Evolutionary conservation across 1,140 invertebrate species (phyloP).

Genomic region (Aethina tumida): DNA sequence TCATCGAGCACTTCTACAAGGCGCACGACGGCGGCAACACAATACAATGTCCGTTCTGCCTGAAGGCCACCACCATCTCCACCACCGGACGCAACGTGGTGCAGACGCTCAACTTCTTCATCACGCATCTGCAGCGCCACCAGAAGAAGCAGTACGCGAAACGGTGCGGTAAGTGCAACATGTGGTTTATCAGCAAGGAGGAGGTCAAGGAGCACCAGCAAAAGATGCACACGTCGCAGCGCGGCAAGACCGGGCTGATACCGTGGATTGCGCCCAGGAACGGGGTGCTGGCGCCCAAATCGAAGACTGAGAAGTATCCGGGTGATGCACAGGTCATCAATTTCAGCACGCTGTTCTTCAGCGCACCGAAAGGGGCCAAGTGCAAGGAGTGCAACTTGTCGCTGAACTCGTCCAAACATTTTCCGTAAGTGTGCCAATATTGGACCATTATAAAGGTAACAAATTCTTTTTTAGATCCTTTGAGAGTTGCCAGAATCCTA

Average conservation of each 20-base stretch:
- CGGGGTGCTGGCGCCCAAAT: constrained; percentile 38
- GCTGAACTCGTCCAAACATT: constrained; percentile 53
- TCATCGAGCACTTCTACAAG: constrained; percentile 62
- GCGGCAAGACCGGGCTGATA: constrained; percentile 33
- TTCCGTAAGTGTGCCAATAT: constrained; percentile 46
- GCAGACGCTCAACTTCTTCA: constrained; percentile 41
- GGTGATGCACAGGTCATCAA: constrained; percentile 25
- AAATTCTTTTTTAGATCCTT: constrained; percentile 46
- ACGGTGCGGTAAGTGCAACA: constrained; percentile 54
- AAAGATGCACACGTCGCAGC: constrained; percentile 28
- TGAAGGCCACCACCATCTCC: constrained; percentile 46
- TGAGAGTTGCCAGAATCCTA: constrained; percentile 50
- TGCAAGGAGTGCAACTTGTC: constrained; percentile 64
- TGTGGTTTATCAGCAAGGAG: constrained; percentile 59
- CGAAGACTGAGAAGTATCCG: constrained; percentile 38
- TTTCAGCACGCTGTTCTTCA: constrained; percentile 21
- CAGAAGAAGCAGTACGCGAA: constrained; percentile 48
- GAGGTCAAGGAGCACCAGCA: constrained; percentile 29
- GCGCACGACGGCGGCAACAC: constrained; percentile 49
- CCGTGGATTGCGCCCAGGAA: constrained; percentile 34
- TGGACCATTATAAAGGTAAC: background rate
- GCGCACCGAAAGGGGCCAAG: constrained; percentile 40
- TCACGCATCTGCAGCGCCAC: constrained; percentile 43
- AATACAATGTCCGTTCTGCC: constrained; percentile 63
- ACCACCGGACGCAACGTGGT: constrained; percentile 36